Evolutionary conservation across 2,113 vertebrate genomes (phyloP), one percentile per base, ranked within the genome.

Genomic region (Laticauda colubrina): DNA sequence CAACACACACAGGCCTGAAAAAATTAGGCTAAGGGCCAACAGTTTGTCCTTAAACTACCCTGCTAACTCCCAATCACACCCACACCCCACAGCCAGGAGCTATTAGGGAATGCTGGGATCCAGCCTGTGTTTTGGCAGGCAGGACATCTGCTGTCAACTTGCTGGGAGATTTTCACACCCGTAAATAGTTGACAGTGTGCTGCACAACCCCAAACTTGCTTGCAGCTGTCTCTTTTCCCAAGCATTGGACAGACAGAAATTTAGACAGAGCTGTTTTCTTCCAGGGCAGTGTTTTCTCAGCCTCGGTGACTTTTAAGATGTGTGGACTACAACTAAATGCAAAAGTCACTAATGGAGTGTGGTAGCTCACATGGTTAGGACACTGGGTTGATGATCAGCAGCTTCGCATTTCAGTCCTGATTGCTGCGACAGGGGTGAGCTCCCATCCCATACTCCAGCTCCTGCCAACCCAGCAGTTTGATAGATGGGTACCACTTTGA

Each of bases 101-200:
- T 6, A 81, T 5, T 14, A 14, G 61, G 45, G 6, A 51, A 3
- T 8, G 21, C 6, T 55, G 69, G 29, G 15, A 39, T 20, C n/a
- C n/a, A 39, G 3, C 24, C 55, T 64, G 51, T 23, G 24, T 29
- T 29, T 39, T 57, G 51, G 51, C 8, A 29, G 11, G 7, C 3
- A 23, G 29, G 51, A 54, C 51, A 39, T n/a, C 86, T 10, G n/a
- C 59, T 23, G 14, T 75, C 85, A n/a, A 81, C 26, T 91, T 75
- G 39, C 24, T 12, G 55, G 59, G 59, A 56, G 55, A 85, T 91
- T 93, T 91, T 34, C 85, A 88, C 87, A 91, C 26, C 93, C 90
- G 20, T 81, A 91, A 93, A 90, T 64, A 90, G 92, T 34, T 18
- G 14, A 23, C 14, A 61, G 5, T 64, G 55, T 59, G 29, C 34